Percentiles rank a stretch among this genome's conserved stretches.
Evolutionary conservation across 2,797 vertebrate genomes (phyloP).

Genomic region (Mycteria americana): DNA sequence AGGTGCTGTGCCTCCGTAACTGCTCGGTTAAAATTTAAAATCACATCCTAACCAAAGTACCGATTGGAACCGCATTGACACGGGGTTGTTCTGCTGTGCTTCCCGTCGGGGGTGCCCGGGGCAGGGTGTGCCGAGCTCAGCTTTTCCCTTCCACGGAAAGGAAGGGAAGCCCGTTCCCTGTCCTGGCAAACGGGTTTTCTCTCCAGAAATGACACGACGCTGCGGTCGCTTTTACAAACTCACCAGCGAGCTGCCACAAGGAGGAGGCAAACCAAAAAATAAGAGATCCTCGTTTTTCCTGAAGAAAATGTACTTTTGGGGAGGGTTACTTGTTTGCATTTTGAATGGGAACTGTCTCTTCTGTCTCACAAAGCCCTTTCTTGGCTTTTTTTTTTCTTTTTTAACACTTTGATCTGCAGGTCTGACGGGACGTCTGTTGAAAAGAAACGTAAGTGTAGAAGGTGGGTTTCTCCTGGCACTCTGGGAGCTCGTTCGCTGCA

Average conservation of each 20-base stretch:
- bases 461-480: background rate
- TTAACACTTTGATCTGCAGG: no score
- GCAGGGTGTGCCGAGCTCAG: background rate
- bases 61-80: background rate
- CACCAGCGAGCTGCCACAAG: background rate
- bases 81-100: background rate
- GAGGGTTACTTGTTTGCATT: background rate
- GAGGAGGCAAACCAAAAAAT: background rate
- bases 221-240: background rate
- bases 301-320: background rate
- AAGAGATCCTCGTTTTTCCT: background rate
- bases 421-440: background rate
- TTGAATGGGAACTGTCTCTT: background rate
- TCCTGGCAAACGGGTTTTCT: background rate
- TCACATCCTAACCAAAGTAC: background rate
- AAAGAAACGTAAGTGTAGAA: background rate
- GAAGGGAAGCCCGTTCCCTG: no score
- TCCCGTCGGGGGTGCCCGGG: background rate
- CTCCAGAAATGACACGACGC: rapidly evolving
- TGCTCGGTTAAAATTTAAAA: background rate
- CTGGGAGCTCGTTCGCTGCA: background rate
- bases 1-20: background rate
- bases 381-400: background rate
- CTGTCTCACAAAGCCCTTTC: background rate
- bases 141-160: background rate